Conservation (phyloP, 2,797 vertebrate species). For the Phoxinus dragarum region DNA sequence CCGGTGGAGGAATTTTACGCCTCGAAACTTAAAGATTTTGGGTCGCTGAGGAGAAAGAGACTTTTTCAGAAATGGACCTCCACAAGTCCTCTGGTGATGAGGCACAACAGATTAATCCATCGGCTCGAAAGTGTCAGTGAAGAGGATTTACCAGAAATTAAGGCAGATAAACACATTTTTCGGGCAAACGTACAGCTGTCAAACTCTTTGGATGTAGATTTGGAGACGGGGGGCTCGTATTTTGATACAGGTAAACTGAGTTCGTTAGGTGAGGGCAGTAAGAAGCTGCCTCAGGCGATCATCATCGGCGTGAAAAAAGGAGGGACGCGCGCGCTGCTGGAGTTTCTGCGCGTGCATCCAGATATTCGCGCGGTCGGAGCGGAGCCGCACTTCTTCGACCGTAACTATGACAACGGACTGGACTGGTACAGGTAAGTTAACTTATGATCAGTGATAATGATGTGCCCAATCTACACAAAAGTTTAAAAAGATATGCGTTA, state of each 20-base stretch:
- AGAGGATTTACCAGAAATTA: slow-evolving; percentile 50
- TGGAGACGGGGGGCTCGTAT: slow-evolving; percentile 59
- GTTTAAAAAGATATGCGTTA: background rate
- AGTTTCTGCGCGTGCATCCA: slow-evolving; percentile 92
- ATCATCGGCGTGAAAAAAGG: slow-evolving; percentile 66
- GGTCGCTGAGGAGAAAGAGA: slow-evolving; percentile 73
- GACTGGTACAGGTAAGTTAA: slow-evolving; percentile 86
- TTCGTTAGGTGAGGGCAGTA: slow-evolving; percentile 73
- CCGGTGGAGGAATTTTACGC: slow-evolving; percentile 62
- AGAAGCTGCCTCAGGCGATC: slow-evolving; percentile 81
- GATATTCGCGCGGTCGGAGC: slow-evolving; percentile 92
- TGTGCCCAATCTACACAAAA: background rate
- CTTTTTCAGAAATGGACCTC: slow-evolving; percentile 73
- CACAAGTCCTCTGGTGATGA: slow-evolving; percentile 54
- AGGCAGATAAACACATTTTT: slow-evolving; percentile 11
- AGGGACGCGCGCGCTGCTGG: slow-evolving; percentile 92
- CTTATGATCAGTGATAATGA: background rate
- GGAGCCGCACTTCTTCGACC: slow-evolving; percentile 95
- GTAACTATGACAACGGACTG: slow-evolving; percentile 88
- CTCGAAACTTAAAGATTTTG: slow-evolving; percentile 64
- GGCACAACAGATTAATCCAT: slow-evolving; percentile 46
- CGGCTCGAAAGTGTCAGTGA: slow-evolving; percentile 44
- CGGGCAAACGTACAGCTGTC: slow-evolving; percentile 37
- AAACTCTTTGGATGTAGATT: slow-evolving; percentile 61
- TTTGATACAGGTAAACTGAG: slow-evolving; percentile 73